Percentiles rank a stretch among this genome's conserved stretches.
Conservation (phyloP, 2,797 vertebrate species). For the Phrynocephalus vlangalii region DNA sequence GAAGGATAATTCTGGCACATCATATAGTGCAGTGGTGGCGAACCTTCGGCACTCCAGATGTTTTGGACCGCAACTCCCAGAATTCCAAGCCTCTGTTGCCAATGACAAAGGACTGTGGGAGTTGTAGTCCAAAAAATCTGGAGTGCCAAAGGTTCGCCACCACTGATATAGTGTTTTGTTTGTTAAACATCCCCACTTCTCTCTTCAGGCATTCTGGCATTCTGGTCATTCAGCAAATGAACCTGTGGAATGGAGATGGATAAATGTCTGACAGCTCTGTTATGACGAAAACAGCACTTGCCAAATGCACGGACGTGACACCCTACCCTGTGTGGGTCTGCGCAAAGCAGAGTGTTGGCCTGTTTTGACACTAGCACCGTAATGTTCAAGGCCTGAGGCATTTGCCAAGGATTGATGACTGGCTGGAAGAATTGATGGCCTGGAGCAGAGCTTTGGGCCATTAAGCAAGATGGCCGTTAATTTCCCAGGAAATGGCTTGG, state of each 20-base stretch:
- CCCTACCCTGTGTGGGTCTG: constrained; percentile 42
- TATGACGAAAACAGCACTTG: neutral
- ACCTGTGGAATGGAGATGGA: neutral
- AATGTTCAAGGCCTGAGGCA: neutral
- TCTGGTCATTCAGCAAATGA: neutral
- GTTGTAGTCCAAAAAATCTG: too few relatives aligned
- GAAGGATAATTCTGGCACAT: neutral
- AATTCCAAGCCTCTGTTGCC: too few relatives aligned
- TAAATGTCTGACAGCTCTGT: neutral
- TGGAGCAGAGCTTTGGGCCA: constrained; percentile 51
- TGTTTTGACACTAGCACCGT: constrained; percentile 24
- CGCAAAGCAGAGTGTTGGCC: neutral
- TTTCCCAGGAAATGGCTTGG: constrained; percentile 37
- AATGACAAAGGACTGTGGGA: too few relatives aligned
- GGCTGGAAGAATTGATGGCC: constrained; percentile 46
- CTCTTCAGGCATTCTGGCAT: neutral
- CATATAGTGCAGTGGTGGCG: neutral
- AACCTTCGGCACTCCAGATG: too few relatives aligned
- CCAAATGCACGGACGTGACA: neutral
- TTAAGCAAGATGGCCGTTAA: constrained; percentile 43
- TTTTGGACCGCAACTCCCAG: too few relatives aligned
- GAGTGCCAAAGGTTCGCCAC: too few relatives aligned
- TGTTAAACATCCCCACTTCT: too few relatives aligned
- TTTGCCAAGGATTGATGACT: constrained; percentile 35
- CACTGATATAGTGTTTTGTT: too few relatives aligned